A percentile compares a stretch with the other conserved stretches of the same genome.
Evolutionary conservation across 2,113 vertebrate species (phyloP).

Genomic region (Gallinago media): DNA sequence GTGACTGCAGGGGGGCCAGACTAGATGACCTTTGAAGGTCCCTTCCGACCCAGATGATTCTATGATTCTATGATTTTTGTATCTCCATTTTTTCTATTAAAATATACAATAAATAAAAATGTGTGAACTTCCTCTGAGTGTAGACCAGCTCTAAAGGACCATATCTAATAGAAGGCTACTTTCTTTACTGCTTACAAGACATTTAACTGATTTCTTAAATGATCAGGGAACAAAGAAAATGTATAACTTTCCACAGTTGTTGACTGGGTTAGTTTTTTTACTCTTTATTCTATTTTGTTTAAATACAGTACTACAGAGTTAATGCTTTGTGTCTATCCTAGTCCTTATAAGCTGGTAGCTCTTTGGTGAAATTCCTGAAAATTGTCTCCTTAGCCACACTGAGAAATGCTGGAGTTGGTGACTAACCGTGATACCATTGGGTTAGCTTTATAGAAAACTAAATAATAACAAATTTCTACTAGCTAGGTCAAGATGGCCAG

Average conservation of each 20-base stretch:
- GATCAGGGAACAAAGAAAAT: not conserved
- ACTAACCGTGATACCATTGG: not conserved
- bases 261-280: not conserved
- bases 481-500: not conserved
- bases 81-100: not conserved
- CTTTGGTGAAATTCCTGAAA: not conserved
- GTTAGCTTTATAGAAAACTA: not conserved
- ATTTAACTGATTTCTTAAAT: not conserved
- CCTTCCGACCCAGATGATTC: too few species aligned
- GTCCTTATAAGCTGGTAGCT: not conserved
- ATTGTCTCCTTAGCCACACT: not conserved
- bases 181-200: not conserved
- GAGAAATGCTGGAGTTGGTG: not conserved
- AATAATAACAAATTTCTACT: not conserved
- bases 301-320: not conserved
- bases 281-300: not conserved
- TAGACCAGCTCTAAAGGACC: not conserved
- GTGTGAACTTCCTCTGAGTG: not conserved
- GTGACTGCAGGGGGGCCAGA: too few species aligned
- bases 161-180: not conserved
- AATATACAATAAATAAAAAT: not conserved
- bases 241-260: not conserved
- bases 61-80: not conserved
- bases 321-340: not conserved
- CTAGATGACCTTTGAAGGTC: too few species aligned